Conservation (phyloP, 2,113 vertebrate genomes). For the Phyllopteryx taeniolatus region DNA sequence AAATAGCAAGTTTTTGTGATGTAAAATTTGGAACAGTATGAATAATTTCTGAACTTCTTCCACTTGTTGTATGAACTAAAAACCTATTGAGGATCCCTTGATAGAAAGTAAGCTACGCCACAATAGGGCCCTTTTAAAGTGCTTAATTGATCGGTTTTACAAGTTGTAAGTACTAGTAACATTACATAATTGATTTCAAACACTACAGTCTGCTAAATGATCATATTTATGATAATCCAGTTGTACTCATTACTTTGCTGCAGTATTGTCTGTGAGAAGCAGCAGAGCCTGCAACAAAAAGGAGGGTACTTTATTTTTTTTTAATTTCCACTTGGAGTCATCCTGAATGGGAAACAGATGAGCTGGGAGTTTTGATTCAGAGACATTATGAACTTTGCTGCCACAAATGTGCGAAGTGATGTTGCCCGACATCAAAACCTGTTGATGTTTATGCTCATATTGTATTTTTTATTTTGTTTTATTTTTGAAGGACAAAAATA, state of each 20-base stretch:
- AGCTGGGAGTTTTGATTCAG: slow-evolving; percentile 12
- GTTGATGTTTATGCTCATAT: slow-evolving; percentile 6
- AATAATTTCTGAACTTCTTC: neutral
- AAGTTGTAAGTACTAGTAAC: too few species aligned
- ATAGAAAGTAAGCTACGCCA: neutral
- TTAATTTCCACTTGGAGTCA: slow-evolving; percentile 30
- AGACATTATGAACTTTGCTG: neutral
- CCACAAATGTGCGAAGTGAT: neutral
- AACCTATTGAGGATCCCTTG: too few species aligned
- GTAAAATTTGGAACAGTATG: neutral
- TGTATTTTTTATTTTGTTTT: slow-evolving; percentile 36
- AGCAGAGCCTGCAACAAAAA: slow-evolving; percentile 44
- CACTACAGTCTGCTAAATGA: slow-evolving; percentile 1
- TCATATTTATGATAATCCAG: slow-evolving; percentile 59
- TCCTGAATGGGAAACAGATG: slow-evolving; percentile 17
- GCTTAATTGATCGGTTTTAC: slow-evolving; percentile 38
- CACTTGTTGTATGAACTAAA: neutral
- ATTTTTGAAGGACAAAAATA: slow-evolving; percentile 19
- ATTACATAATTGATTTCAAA: slow-evolving; percentile 23
- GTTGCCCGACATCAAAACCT: neutral
- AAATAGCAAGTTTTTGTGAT: neutral
- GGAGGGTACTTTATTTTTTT: slow-evolving; percentile 10
- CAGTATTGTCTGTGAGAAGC: slow-evolving; percentile 37
- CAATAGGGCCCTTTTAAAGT: slow-evolving; percentile 10
- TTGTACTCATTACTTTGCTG: slow-evolving; percentile 46